Base-by-base conservation (phyloP, 1,140 invertebrate species). In the Helicoverpa armigera region DNA sequence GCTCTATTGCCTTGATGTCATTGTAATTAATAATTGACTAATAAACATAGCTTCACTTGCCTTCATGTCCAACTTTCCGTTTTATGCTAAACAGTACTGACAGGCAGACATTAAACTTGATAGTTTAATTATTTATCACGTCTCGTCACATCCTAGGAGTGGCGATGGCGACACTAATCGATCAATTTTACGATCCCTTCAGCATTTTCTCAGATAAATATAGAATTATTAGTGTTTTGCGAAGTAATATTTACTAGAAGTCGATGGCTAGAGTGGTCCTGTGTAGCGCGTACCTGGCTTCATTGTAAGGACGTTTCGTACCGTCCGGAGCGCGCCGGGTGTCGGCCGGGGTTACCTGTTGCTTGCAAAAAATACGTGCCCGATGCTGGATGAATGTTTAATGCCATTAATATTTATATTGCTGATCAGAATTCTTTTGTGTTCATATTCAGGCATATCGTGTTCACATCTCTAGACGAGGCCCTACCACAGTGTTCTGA, bases 331-430 rank as follows among this genome's bases (percentile, higher is more conserved):
- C 75, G 50, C 61, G 58, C 12, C 56, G 63, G 61, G 61, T 58
- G 63, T 69, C 76, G 65, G 18, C 18, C 60, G 60, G 18, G 54
- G 60, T 77, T 75, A 77, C 75, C 75, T 77, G 75, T 77, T 77
- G 75, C 75, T 51, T 77, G 75, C 61, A 77, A 77, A 77, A 77
- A 77, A 77, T 48, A 51, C 23, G 29, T 65, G 51, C 75, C 50
- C 60, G 56, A 63, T 35, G 61, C 75, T 65, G 35, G 18, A 65
- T 65, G 75, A 53, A 77, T 48, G 61, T 77, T 77, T 67, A 67
- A 63, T 31, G 48, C 23, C 61, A 53, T 53, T 77, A 76, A 76
- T 76, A 67, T 67, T 65, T 67, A 65, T 77, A 77, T 65, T 11
- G 18, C 75, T 67, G 23, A 54, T 77, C 61, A 77, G 35, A 67